Base-by-base conservation (phyloP, 2,113 vertebrate genomes). In the Typhlomys cinereus region DNA sequence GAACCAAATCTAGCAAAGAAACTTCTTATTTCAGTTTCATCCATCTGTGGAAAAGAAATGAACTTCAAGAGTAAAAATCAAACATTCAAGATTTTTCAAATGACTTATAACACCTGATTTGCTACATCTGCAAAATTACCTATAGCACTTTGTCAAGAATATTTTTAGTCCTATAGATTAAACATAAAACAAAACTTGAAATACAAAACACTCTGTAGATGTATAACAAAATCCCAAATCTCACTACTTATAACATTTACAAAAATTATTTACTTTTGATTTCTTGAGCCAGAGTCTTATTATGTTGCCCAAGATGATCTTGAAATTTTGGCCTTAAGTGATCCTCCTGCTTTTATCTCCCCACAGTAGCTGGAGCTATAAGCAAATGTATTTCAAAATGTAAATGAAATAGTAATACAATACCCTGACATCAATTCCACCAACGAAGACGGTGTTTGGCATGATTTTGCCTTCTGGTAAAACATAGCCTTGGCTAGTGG, bases 371-470 rank as follows among this genome's bases (percentile, higher is more conserved):
- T 71, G 39, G 39, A 9, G 23, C 4, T 23, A 25, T 20, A 39
- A 39, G 17, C 29, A 29, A 70, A 59, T 5, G 20, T 74, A 92
- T 50, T 88, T 86, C 20, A 74, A 92, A 89, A 89, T 81, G 17
- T 64, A 83, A 95, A 92, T 69, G 94, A 96, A 90, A 85, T 89
- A 96, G 17, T 36, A 59, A 57, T 93, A 88, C 94, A 78, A 96
- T 98, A 99, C 99, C 99, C 98, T 98, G 96, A 98, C 97, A 97
- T 99, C 99, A 92, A 99, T 99, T 94, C 99, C 99, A 91, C 99
- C 99, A 88, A 99, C 99, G 90, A 99, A 99, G 73, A 99, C 95
- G 0, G 99, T 98, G 88, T 99, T 99, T n/a, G 99, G 99, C 87
- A 99, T 99, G 96, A 99, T 97, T 98, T 97, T 99, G 84, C 99